A percentile compares a stretch with the other conserved stretches of the same genome.
These are phyloP conservation scores for Malacoraja senta DNA, from an alignment of 2,797 vertebrate species.

Conservation along the genomic window DNA sequence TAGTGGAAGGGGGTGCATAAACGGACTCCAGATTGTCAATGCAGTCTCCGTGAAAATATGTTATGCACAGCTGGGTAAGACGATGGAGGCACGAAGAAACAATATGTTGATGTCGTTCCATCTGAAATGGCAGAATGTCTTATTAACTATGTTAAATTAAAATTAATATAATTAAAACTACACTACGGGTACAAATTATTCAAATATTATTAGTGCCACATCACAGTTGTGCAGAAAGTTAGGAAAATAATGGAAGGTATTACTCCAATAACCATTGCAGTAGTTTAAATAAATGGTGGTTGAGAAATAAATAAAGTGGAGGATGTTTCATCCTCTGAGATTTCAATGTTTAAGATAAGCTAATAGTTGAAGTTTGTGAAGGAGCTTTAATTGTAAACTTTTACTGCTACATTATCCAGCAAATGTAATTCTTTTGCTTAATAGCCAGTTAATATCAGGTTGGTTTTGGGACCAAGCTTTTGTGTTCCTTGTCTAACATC, in stretches of 20 bases:
- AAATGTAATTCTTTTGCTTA: neutral
- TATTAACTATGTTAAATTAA: neutral
- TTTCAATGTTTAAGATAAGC: neutral
- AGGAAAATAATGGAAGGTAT: neutral
- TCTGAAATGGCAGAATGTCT: neutral
- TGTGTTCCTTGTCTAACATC: neutral
- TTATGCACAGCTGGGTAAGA: no score
- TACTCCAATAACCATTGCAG: neutral
- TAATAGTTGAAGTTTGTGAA: neutral
- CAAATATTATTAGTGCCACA: neutral
- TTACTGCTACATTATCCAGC: neutral
- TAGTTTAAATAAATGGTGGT: neutral
- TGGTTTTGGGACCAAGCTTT: neutral
- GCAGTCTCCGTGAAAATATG: no score
- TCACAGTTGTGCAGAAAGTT: neutral
- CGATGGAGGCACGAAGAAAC: no score
- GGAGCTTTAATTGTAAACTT: neutral
- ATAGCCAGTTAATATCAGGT: neutral
- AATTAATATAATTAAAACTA: neutral
- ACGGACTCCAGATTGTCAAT: no score
- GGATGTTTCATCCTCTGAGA: neutral
- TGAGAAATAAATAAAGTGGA: neutral
- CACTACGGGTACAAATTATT: neutral
- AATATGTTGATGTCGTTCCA: neutral
- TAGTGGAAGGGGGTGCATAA: neutral